Percentiles rank a stretch among this genome's conserved stretches.
Evolutionary conservation across 2,797 vertebrate species (phyloP).

Genomic region (Otus scops): DNA sequence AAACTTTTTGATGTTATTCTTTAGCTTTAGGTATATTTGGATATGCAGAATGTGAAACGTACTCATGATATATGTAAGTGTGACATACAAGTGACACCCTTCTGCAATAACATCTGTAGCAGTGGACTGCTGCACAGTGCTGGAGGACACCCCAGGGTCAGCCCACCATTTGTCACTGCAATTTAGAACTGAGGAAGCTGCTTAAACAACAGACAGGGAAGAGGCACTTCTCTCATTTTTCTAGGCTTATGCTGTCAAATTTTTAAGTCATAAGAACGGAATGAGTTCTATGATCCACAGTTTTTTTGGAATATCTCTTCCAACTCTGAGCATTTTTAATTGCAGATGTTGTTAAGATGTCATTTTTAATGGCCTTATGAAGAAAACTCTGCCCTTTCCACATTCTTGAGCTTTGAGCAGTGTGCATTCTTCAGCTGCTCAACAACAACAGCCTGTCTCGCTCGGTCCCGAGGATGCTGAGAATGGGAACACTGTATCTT

Average conservation of each 20-base stretch:
- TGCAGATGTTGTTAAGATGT: slow-evolving; percentile 61
- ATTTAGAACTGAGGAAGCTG: neutral
- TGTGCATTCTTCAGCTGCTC: slow-evolving; percentile 15
- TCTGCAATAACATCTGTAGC: neutral
- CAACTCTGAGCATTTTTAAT: slow-evolving; percentile 49
- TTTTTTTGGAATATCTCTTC: slow-evolving; percentile 5
- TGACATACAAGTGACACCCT: neutral
- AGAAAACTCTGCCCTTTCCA: slow-evolving; percentile 26
- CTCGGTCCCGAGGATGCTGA: neutral
- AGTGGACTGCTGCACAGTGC: neutral
- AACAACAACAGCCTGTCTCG: slow-evolving; percentile 2
- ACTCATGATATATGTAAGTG: neutral
- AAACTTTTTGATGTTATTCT: neutral
- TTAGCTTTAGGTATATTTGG: neutral
- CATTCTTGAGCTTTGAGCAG: slow-evolving; percentile 53
- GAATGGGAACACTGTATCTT: slow-evolving; percentile 7
- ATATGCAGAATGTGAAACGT: neutral
- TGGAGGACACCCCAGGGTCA: neutral
- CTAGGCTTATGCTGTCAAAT: slow-evolving; percentile 2
- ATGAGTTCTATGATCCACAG: slow-evolving; percentile 30
- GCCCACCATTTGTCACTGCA: neutral
- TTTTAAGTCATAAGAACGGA: slow-evolving; percentile 43
- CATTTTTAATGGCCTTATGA: slow-evolving; percentile 26
- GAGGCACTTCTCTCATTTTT: slow-evolving; percentile 6
- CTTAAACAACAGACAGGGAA: neutral